A percentile compares a stretch with the other conserved stretches of the same genome.
Evolutionary conservation across 2,113 vertebrate species (phyloP).

Genomic region (Indri indri): DNA sequence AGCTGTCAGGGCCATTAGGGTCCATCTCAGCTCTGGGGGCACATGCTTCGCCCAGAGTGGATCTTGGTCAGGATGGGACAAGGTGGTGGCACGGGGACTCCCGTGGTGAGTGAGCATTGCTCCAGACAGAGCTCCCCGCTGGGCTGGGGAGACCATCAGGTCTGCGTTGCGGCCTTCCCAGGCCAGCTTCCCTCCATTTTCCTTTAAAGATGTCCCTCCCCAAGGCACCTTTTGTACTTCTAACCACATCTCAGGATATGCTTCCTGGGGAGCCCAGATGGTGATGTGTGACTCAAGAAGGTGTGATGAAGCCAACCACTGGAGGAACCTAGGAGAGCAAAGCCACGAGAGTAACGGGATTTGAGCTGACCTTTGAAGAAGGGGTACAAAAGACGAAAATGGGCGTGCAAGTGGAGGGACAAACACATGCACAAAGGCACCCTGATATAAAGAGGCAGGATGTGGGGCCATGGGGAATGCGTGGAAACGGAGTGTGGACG

Average conservation of each 20-base stretch:
- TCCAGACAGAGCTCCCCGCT: background rate
- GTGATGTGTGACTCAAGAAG: background rate
- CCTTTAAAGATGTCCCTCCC: background rate
- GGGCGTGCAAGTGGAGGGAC: background rate
- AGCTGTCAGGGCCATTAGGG: background rate
- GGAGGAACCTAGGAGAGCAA: background rate
- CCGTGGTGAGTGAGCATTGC: background rate
- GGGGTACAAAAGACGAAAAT: background rate
- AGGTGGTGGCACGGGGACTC: background rate
- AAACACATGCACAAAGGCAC: background rate
- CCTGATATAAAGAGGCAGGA: constrained; percentile 59
- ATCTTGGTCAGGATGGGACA: background rate
- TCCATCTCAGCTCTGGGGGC: background rate
- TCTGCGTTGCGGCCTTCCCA: background rate
- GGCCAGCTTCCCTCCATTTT: background rate
- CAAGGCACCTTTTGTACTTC: background rate
- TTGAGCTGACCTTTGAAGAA: background rate
- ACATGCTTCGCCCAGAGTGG: background rate
- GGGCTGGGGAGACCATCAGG: background rate
- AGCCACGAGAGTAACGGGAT: background rate
- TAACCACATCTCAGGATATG: background rate
- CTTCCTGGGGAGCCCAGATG: background rate
- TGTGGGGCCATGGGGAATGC: background rate
- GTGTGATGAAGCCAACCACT: too few relatives aligned
- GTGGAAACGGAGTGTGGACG: rapidly evolving